phyloP scores from a whole-genome alignment of 2,797 vertebrate genomes.

The Hafferia zeledoni region DNA sequence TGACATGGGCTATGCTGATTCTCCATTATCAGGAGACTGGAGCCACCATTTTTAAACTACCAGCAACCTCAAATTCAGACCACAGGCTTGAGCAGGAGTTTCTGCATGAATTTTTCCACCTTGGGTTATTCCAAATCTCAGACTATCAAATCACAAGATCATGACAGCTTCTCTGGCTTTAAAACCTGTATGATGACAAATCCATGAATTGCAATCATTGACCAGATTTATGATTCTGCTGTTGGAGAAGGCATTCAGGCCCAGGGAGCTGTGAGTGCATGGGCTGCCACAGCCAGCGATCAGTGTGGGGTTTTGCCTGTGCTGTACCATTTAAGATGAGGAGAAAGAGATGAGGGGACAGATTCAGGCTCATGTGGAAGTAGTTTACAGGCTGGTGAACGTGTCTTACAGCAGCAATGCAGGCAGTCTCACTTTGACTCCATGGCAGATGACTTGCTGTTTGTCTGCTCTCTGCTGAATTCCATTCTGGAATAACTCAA shows the following conservation, averaged over 20 bases:
- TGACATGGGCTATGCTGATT: constrained; percentile 1
- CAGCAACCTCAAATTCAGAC: background rate
- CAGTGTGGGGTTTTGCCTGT: background rate
- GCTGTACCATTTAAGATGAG: background rate
- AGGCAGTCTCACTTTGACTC: background rate
- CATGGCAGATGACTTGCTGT: background rate
- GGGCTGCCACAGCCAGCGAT: background rate
- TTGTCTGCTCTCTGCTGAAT: background rate
- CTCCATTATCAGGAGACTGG: background rate
- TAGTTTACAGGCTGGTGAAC: background rate
- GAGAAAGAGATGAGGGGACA: background rate
- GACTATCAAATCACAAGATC: background rate
- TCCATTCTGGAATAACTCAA: background rate
- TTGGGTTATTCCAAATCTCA: background rate
- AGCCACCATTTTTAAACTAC: background rate
- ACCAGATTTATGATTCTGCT: background rate
- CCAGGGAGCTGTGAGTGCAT: background rate
- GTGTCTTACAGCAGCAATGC: background rate
- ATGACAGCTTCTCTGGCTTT: background rate
- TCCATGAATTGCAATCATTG: background rate
- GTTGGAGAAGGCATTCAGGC: background rate
- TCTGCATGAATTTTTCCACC: background rate
- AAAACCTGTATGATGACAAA: background rate
- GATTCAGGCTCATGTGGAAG: background rate
- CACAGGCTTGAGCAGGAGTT: background rate